Conservation (phyloP, 2,797 vertebrate genomes). For the Rhinogobio ventralis region DNA sequence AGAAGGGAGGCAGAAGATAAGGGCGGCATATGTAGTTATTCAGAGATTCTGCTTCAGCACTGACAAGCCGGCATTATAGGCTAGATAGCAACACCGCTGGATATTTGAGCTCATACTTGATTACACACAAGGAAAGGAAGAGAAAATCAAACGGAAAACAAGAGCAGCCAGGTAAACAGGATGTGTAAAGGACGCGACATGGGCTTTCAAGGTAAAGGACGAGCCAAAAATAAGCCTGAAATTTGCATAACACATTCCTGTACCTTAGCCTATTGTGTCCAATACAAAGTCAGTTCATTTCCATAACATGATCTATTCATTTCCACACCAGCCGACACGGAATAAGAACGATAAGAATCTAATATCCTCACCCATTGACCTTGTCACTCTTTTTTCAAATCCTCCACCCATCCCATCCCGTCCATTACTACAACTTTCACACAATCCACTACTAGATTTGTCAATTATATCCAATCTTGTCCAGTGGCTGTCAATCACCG, state of each 20-base stretch:
- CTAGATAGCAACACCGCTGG: slow-evolving; percentile 63
- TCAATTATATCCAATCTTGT: slow-evolving; percentile 73
- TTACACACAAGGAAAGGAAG: slow-evolving; percentile 44
- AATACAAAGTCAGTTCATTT: slow-evolving; percentile 29
- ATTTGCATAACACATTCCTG: slow-evolving; percentile 71
- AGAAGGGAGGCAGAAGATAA: slow-evolving; percentile 48
- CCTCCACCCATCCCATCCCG: slow-evolving; percentile 44
- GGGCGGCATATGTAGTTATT: slow-evolving; percentile 64
- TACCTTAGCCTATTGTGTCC: slow-evolving; percentile 30
- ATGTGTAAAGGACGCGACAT: slow-evolving; percentile 21
- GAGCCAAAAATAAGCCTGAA: slow-evolving; percentile 69
- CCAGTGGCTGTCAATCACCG: slow-evolving; percentile 63
- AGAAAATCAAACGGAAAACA: slow-evolving; percentile 43
- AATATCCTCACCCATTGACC: slow-evolving; percentile 36
- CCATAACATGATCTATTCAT: slow-evolving; percentile 26
- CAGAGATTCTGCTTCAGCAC: slow-evolving; percentile 49
- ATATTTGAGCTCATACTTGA: slow-evolving; percentile 50
- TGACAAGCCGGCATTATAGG: slow-evolving; percentile 67
- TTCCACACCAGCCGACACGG: not conserved
- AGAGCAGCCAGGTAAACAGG: slow-evolving; percentile 27
- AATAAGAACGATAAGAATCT: slow-evolving; percentile 38
- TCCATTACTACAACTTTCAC: slow-evolving; percentile 70
- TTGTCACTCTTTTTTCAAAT: slow-evolving; percentile 48
- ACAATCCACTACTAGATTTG: slow-evolving; percentile 64
- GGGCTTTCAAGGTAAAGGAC: slow-evolving; percentile 53